phyloP scores from a whole-genome alignment of 1,140 invertebrate species.

The Apis mellifera region Amel_HAv3.1 CM009938.2:1035001-1035500 shows the following conservation, averaged over 20 bases:
- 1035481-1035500: not conserved
- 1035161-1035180: not conserved
- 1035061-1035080: not conserved
- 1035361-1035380: not conserved
- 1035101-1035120: not conserved
- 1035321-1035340: not conserved
- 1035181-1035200: not conserved
- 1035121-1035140: not conserved
- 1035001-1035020: not conserved
- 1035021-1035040: too few species aligned
- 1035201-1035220: not conserved
- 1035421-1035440: not conserved
- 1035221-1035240: not conserved
- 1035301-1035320: not conserved
- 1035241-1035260: not conserved
- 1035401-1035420: not conserved
- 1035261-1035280: slow-evolving; percentile 26
- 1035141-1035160: not conserved
- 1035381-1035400: not conserved
- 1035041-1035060: not conserved
- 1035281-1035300: slow-evolving; percentile 3
- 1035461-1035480: not conserved
- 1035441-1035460: not conserved
- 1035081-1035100: not conserved
- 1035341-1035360: not conserved